Base-by-base conservation (phyloP, 2,888 invertebrate genomes). In the Ichneumoninae sp. region DNA sequence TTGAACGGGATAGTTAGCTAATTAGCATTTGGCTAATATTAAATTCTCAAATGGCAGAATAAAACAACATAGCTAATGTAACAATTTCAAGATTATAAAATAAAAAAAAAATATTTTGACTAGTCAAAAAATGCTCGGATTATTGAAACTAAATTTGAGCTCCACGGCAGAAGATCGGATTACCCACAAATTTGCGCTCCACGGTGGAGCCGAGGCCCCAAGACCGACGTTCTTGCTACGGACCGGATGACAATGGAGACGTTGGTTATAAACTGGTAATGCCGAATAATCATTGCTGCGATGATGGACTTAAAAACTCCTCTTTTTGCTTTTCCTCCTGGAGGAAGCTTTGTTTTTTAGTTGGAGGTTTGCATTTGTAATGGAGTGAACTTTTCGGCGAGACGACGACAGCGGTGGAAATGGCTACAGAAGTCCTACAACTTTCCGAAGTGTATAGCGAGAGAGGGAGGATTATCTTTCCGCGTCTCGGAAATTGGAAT, bases 401-500 rank as follows among this genome's bases (percentile, higher is more conserved):
- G 16, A 5, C 30, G 16, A 63, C 30, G 30, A 63, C 6, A 16
- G 13, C 16, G 4, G 3, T 16, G 4, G 16, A 16, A 47, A 47
- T 4, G 16, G 3, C 16, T 83, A 78, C 68, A 68, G 19, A 74
- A 33, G 22, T 77, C 36, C 68, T 16, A 47, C 16, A 13, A 40
- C 30, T 3, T 40, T n/a, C 22, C n/a, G 71, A 77, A 70, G 74
- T 63, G 73, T 73, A 74, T 82, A 75, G 22, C 33, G 50, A 50
- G 70, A 19, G 16, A 33, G 63, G 60, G 13, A 68, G 19, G 30
- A 60, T 73, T 50, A 44, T 69, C 74, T 74, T 65, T 77, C 44
- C 69, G 63, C 40, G 79, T 68, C 74, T 44, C 52, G 75, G 63
- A 83, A 86, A 83, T 85, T 81, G 83, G 81, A 86, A 85, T 81